phyloP scores from a whole-genome alignment of 2,888 invertebrate species.

The Myathropa florea region DNA sequence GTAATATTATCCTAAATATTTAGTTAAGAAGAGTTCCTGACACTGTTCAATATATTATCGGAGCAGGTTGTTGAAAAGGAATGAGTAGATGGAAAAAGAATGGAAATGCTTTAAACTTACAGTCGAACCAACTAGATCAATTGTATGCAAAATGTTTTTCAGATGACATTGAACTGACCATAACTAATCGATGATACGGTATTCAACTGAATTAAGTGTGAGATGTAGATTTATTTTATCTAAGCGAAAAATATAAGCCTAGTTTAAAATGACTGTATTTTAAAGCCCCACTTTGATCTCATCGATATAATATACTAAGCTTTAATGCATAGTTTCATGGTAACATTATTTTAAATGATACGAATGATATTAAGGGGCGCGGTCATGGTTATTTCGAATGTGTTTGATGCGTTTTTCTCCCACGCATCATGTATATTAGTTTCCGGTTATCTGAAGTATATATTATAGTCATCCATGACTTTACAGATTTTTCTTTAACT shows the following conservation, averaged over 20 bases:
- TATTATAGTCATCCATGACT: background rate
- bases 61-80: too few species aligned
- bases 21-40: too few species aligned
- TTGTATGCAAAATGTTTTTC: background rate
- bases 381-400: background rate
- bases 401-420: background rate
- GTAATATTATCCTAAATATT: too few species aligned
- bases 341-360: background rate
- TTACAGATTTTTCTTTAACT: background rate
- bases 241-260: background rate
- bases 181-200: background rate
- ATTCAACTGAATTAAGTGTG: background rate
- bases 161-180: background rate
- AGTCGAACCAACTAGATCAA: background rate
- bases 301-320: background rate
- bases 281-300: background rate
- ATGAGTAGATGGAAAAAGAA: too few species aligned
- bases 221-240: background rate
- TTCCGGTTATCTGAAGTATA: background rate
- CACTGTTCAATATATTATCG: too few species aligned
- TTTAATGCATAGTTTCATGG: background rate
- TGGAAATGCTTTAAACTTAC: background rate
- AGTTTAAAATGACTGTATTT: background rate
- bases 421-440: background rate
- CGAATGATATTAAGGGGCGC: background rate